These are phyloP conservation scores for Apotomis turbidana DNA, from an alignment of 2,888 invertebrate species.

Conservation along the genomic window DNA sequence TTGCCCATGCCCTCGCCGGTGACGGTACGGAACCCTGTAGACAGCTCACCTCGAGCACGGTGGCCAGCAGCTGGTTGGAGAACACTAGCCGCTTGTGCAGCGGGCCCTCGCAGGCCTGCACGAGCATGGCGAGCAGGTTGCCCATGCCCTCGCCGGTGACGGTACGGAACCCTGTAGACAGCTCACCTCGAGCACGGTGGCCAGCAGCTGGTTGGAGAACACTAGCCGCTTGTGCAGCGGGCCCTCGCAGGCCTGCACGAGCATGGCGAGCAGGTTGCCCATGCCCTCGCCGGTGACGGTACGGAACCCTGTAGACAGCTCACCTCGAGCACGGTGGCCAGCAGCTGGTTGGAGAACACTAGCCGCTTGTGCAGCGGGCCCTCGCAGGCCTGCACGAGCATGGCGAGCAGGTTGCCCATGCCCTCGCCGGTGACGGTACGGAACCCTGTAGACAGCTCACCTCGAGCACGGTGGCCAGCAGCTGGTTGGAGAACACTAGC, in stretches of 20 bases:
- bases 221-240: constrained; percentile 94
- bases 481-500: constrained; percentile 95
- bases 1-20: constrained; percentile 99
- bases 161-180: constrained; percentile 74
- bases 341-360: constrained; percentile 96
- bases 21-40: constrained; percentile 84
- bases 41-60: constrained; percentile 85
- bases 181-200: constrained; percentile 88
- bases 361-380: constrained; percentile 94
- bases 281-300: constrained; percentile 99
- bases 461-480: constrained; percentile 89
- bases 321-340: constrained; percentile 89
- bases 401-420: constrained; percentile 97
- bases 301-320: constrained; percentile 58
- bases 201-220: constrained; percentile 96
- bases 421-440: constrained; percentile 97
- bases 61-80: constrained; percentile 95
- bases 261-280: constrained; percentile 97
- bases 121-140: constrained; percentile 96
- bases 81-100: constrained; percentile 95
- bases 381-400: constrained; percentile 97
- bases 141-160: constrained; percentile 99
- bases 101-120: constrained; percentile 95
- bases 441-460: constrained; percentile 81
- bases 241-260: constrained; percentile 96